Evolutionary conservation across 2,113 vertebrate genomes (phyloP).

Genomic region (Ginglymostoma cirratum): DNA sequence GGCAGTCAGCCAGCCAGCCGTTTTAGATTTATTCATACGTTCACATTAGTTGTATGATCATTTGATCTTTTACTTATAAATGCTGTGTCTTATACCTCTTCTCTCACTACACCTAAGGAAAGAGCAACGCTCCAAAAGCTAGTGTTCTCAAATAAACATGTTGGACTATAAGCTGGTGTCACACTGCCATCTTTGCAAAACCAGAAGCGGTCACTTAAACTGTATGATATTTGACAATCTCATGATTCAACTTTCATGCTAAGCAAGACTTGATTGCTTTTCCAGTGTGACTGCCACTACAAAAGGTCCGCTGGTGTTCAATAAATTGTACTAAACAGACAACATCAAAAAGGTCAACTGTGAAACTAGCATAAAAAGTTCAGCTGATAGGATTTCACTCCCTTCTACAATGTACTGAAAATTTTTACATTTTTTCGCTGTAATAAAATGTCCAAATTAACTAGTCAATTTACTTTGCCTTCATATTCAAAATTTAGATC

Average conservation of each 20-base stretch:
- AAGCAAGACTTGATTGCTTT: conserved; percentile 8
- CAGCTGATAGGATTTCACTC: background rate
- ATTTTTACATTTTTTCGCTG: conserved; percentile 2
- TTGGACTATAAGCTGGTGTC: too few relatives aligned
- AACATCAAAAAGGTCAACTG: background rate
- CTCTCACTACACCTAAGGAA: too few relatives aligned
- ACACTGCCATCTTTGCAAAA: too few relatives aligned
- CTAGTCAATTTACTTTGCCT: background rate
- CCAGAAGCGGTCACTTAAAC: background rate
- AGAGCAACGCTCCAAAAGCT: too few relatives aligned
- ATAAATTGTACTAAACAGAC: conserved; percentile 9
- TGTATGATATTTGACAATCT: background rate
- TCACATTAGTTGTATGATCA: too few relatives aligned
- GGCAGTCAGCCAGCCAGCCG: too few relatives aligned
- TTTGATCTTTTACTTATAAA: too few relatives aligned
- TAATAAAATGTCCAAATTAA: conserved; percentile 1
- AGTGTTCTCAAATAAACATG: too few relatives aligned
- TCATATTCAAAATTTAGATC: background rate
- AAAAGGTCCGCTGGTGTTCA: background rate
- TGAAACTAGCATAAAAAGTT: background rate
- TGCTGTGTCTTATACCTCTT: too few relatives aligned
- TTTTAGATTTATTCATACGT: too few relatives aligned
- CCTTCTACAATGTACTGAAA: background rate
- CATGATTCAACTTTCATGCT: too few relatives aligned
- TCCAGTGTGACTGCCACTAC: background rate